A percentile compares a stretch with the other conserved stretches of the same genome.
phyloP scores from a whole-genome alignment of 2,797 vertebrate species.

The Clarias platycephalus region DNA sequence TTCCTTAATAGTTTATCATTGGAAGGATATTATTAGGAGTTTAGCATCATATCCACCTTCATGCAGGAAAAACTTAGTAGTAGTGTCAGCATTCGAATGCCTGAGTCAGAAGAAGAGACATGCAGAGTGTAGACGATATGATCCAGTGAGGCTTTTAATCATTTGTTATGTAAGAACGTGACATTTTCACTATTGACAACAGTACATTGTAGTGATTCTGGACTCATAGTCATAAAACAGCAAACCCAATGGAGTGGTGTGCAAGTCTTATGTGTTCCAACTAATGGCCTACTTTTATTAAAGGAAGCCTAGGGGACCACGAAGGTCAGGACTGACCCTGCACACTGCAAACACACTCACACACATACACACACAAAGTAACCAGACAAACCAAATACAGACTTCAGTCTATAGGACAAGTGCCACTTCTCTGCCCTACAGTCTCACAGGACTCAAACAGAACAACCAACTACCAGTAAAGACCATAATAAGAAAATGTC shows the following conservation, averaged over 20 bases:
- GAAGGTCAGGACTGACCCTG: neutral
- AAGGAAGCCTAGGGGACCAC: neutral
- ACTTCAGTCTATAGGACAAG: neutral
- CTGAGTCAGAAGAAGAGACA: neutral
- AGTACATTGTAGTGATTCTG: neutral
- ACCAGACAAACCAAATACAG: constrained; percentile 11
- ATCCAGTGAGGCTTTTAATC: neutral
- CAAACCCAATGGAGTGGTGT: neutral
- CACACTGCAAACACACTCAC: no score
- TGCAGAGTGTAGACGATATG: neutral
- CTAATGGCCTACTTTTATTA: neutral
- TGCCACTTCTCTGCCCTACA: neutral
- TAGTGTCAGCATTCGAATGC: neutral
- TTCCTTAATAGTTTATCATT: neutral
- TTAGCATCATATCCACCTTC: neutral
- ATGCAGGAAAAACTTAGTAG: neutral
- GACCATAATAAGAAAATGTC: constrained; percentile 3
- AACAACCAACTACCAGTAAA: neutral
- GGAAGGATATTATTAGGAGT: neutral
- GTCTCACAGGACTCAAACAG: neutral
- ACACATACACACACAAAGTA: neutral
- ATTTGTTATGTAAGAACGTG: neutral
- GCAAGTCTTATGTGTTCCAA: neutral
- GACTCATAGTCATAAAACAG: neutral
- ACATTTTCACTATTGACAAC: neutral